Conservation (phyloP, 2,888 invertebrate genomes). For the Poecilobothrus nobilitatus region DNA sequence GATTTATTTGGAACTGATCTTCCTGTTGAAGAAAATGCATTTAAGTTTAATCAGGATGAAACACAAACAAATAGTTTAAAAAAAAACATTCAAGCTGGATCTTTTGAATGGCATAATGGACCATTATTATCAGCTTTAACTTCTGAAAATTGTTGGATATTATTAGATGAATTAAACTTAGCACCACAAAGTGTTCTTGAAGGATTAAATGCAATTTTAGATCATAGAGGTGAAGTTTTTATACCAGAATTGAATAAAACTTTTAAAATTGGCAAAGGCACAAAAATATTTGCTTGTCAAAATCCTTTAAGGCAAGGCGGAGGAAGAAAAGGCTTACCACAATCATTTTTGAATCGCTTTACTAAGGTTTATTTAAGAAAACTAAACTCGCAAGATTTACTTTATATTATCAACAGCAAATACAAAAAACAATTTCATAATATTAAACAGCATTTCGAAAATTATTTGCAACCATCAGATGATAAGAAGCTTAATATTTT, state of each 20-base stretch:
- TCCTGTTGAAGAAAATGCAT: slow-evolving; percentile 73
- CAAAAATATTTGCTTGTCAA: slow-evolving; percentile 93
- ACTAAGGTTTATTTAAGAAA: slow-evolving; percentile 74
- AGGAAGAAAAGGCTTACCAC: slow-evolving; percentile 87
- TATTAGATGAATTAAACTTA: slow-evolving; percentile 94
- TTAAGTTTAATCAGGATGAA: slow-evolving; percentile 12
- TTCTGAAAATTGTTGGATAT: slow-evolving; percentile 82
- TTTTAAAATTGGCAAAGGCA: slow-evolving; percentile 66
- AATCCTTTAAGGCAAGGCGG: slow-evolving; percentile 96
- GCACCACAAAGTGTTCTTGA: slow-evolving; percentile 98
- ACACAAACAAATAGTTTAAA: slow-evolving; percentile 14
- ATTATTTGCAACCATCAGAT: slow-evolving; percentile 20
- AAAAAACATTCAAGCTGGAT: slow-evolving; percentile 53
- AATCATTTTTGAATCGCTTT: slow-evolving; percentile 95
- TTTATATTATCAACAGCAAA: slow-evolving; percentile 39
- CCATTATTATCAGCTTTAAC: slow-evolving; percentile 88
- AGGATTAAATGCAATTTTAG: slow-evolving; percentile 95
- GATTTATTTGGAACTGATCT: slow-evolving; percentile 98
- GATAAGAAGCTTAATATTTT: slow-evolving; percentile 20
- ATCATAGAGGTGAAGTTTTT: slow-evolving; percentile 92
- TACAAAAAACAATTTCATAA: slow-evolving; percentile 33
- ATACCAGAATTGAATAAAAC: slow-evolving; percentile 88
- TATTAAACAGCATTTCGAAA: slow-evolving; percentile 27
- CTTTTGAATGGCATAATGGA: slow-evolving; percentile 94
- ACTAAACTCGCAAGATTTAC: slow-evolving; percentile 56